Percentiles rank a stretch among this genome's conserved stretches.
Evolutionary conservation across 2,888 invertebrate genomes (phyloP).

Genomic region (Andrena hattorfiana): DNA sequence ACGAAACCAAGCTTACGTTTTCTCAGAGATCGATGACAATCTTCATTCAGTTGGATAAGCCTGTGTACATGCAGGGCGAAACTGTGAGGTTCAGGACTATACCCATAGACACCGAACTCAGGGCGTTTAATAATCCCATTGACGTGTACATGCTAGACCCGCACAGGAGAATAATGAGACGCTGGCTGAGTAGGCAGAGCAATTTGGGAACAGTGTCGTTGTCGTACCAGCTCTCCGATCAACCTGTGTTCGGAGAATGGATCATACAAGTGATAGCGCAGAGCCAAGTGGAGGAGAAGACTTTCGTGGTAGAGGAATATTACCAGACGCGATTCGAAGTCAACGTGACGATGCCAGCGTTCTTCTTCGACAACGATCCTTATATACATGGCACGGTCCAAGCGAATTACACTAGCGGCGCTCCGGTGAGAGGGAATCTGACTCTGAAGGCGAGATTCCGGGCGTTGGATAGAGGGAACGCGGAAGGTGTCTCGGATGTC

Average conservation of each 20-base stretch:
- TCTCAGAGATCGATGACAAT: constrained; percentile 97
- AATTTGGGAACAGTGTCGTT: constrained; percentile 97
- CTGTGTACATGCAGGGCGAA: constrained; percentile 97
- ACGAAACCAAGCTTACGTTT: constrained; percentile 94
- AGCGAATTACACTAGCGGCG: constrained; percentile 98
- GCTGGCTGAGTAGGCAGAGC: constrained; percentile 96
- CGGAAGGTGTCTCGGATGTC: constrained; percentile 82
- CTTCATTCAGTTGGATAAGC: constrained; percentile 97
- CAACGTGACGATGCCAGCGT: constrained; percentile 98
- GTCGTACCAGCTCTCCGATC: constrained; percentile 95
- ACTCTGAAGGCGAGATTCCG: constrained; percentile 93
- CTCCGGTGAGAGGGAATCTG: constrained; percentile 95
- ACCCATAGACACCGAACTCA: constrained; percentile 96
- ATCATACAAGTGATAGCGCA: constrained; percentile 94
- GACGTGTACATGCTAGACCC: constrained; percentile 97
- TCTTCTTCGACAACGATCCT: constrained; percentile 94
- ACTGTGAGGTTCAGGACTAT: constrained; percentile 94
- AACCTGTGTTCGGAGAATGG: constrained; percentile 97
- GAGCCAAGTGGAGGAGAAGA: constrained; percentile 94
- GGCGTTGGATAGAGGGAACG: constrained; percentile 86
- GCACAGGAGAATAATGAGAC: constrained; percentile 93
- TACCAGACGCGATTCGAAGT: constrained; percentile 98
- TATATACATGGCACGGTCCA: constrained; percentile 94
- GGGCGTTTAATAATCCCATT: constrained; percentile 95
- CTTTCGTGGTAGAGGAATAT: constrained; percentile 96